Percentiles rank a stretch among this genome's conserved stretches.
These are phyloP conservation scores for Sminthurides bifidus DNA, from an alignment of 1,140 invertebrate species.

Conservation along the genomic window DNA sequence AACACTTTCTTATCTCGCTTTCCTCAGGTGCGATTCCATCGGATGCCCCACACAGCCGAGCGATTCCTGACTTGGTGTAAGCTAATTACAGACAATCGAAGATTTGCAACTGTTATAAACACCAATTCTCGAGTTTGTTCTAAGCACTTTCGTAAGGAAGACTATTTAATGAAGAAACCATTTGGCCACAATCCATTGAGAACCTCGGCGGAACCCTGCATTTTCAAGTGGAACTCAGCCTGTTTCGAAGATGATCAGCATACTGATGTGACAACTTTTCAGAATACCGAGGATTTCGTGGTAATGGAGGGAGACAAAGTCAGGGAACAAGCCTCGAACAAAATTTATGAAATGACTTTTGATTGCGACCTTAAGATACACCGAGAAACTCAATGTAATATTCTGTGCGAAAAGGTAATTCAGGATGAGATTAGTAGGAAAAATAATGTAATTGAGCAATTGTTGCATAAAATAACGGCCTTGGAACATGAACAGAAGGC, in stretches of 20 bases:
- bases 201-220: conserved; percentile 13
- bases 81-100: conserved; percentile 13
- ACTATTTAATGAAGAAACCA: conserved; percentile 17
- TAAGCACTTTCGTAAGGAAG: conserved; percentile 19
- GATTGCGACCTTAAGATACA: neutral
- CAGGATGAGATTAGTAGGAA: conserved; percentile 16
- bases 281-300: neutral
- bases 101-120: conserved; percentile 9
- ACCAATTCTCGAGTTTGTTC: conserved; percentile 20
- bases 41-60: conserved; percentile 14
- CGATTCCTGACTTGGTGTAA: conserved; percentile 12
- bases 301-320: neutral
- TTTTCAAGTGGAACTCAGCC: conserved; percentile 14
- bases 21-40: conserved; percentile 20
- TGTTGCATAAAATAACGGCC: conserved; percentile 10
- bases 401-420: conserved; percentile 12
- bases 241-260: neutral
- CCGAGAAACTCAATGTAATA: conserved; percentile 11
- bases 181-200: conserved; percentile 10
- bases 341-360: neutral
- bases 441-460: conserved; percentile 20
- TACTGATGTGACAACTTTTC: neutral
- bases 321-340: neutral
- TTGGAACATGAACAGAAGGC: conserved; percentile 17
- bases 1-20: conserved; percentile 4